phyloP scores from a whole-genome alignment of 2,888 invertebrate genomes.

The Cataglyphis cursor region DNA sequence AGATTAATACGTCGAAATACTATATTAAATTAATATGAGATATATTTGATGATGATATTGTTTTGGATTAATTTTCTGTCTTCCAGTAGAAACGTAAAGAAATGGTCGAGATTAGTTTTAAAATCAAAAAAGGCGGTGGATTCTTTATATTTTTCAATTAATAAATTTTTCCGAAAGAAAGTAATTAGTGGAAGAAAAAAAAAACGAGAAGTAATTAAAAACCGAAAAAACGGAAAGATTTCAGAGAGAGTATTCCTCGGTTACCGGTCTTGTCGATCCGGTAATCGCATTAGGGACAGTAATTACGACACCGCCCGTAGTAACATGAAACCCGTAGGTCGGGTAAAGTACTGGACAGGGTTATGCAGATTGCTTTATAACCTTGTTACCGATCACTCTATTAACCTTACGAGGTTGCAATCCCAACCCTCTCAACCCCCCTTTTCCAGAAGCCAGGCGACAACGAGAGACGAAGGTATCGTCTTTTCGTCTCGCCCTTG shows the following conservation, averaged over 20 bases:
- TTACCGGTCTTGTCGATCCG: constrained; percentile 83
- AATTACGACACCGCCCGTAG: constrained; percentile 82
- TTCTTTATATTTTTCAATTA: background rate
- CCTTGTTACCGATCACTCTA: constrained; percentile 86
- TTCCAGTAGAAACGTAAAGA: background rate
- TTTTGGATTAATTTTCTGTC: background rate
- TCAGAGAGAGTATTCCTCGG: constrained; percentile 75
- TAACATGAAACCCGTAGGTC: constrained; percentile 73
- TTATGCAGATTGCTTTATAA: constrained; percentile 87
- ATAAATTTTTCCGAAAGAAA: background rate
- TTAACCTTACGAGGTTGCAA: constrained; percentile 82
- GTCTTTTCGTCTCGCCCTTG: constrained; percentile 10
- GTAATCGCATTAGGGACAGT: constrained; percentile 84
- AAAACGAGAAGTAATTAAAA: constrained; percentile 34
- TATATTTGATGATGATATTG: background rate
- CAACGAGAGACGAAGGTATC: constrained; percentile 6
- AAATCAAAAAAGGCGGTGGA: background rate
- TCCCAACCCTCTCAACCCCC: constrained; percentile 49
- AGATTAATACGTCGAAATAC: background rate
- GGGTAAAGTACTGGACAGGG: constrained; percentile 82
- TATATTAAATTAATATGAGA: background rate
- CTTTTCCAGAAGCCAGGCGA: constrained; percentile 23
- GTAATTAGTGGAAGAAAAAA: constrained; percentile 18
- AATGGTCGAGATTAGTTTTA: background rate
- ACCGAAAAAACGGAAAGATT: constrained; percentile 51